Percentiles rank a stretch among this genome's conserved stretches.
Evolutionary conservation across 2,113 vertebrate genomes (phyloP).

Genomic region (Herpetotheres cachinnans): DNA sequence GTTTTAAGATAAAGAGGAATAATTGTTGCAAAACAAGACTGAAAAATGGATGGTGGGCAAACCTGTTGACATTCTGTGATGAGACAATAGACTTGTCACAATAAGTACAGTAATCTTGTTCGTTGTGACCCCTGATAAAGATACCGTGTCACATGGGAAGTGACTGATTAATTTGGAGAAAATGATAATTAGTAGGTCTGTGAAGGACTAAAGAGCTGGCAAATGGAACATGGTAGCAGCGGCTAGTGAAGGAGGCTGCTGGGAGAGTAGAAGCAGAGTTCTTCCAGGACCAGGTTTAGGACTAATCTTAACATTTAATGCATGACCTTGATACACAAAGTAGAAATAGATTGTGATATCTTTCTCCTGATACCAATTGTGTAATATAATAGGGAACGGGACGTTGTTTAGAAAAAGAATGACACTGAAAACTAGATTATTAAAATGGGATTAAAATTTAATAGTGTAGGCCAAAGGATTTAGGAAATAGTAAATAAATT

Average conservation of each 20-base stretch:
- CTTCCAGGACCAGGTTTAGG: neutral
- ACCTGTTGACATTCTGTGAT: neutral
- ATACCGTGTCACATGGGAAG: neutral
- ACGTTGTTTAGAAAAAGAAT: neutral
- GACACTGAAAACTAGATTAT: neutral
- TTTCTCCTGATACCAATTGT: neutral
- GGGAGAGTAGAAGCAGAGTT: neutral
- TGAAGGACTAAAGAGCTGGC: neutral
- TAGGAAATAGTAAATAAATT: neutral
- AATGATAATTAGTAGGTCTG: neutral
- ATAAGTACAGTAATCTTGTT: neutral
- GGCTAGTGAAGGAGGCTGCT: neutral
- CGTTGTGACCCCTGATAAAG: neutral
- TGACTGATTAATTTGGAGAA: neutral
- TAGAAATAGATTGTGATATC: neutral
- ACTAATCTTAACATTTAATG: neutral
- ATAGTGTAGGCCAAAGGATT: neutral
- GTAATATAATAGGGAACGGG: neutral
- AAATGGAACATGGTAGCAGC: neutral
- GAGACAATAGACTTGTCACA: neutral
- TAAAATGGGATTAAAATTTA: neutral
- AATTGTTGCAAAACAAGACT: neutral
- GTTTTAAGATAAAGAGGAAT: neutral
- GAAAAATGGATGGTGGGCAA: neutral
- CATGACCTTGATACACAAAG: neutral